Evolutionary conservation across 1,140 invertebrate species (phyloP).

Genomic region (Schmidtea mediterranea): DNA sequence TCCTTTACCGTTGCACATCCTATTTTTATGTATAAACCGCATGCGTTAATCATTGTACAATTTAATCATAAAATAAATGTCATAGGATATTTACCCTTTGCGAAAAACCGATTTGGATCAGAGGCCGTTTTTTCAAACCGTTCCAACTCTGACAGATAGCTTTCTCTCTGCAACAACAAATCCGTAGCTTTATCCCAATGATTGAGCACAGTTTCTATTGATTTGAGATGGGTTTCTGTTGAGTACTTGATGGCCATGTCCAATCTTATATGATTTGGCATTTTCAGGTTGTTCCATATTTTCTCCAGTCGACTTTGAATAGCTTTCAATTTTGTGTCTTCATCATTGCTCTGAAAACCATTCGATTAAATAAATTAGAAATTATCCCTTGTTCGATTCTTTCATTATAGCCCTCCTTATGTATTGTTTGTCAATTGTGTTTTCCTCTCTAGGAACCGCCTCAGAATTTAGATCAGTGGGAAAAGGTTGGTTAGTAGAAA

Average conservation of each 20-base stretch:
- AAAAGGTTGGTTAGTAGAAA: no score
- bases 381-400: background rate
- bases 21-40: no score
- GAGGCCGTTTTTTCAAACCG: constrained; percentile 25
- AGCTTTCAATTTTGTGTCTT: background rate
- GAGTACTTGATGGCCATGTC: constrained; percentile 29
- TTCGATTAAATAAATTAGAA: background rate
- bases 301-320: constrained; percentile 20
- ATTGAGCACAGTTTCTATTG: constrained; percentile 17
- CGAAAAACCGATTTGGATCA: constrained; percentile 26
- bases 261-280: constrained; percentile 20
- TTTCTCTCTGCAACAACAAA: constrained; percentile 18
- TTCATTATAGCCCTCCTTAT: no score
- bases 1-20: no score
- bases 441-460: no score
- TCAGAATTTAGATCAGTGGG: no score
- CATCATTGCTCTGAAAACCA: background rate
- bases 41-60: no score
- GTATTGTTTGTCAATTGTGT: no score
- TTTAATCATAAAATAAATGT: no score
- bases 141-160: constrained; percentile 18
- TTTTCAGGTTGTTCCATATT: constrained; percentile 19
- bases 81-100: constrained; percentile 15
- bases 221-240: constrained; percentile 15
- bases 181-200: constrained; percentile 19